Evolutionary conservation across 2,113 vertebrate species (phyloP).

Genomic region (Dryoscopus gambensis): DNA sequence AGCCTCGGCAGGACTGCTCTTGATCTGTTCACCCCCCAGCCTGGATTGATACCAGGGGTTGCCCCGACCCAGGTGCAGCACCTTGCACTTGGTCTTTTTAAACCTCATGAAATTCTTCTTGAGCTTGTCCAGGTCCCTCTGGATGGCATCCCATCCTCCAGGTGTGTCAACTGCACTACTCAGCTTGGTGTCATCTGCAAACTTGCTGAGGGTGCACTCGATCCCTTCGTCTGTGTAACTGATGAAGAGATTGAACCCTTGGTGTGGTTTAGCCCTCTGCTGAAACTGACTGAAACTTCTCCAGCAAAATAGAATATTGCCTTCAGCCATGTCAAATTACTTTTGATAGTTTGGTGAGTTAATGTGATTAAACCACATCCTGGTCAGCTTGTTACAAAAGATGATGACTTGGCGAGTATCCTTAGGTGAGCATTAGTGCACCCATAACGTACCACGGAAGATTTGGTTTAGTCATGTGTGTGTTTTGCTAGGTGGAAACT

Average conservation of each 20-base stretch:
- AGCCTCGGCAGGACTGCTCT: not conserved
- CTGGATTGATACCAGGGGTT: rapidly evolving
- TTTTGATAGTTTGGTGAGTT: not conserved
- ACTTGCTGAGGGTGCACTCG: not conserved
- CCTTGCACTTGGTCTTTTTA: not conserved
- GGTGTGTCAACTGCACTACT: not conserved
- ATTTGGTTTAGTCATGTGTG: not conserved
- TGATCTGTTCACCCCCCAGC: not conserved
- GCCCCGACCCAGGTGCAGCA: not conserved
- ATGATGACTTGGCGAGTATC: not conserved
- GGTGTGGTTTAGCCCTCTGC: not conserved
- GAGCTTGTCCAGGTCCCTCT: not conserved
- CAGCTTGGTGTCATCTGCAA: not conserved
- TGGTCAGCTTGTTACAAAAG: not conserved
- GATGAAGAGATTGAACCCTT: not conserved
- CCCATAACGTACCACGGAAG: not conserved
- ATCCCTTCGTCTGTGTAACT: not conserved
- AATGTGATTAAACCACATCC: constrained; percentile 21
- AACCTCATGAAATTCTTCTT: not conserved
- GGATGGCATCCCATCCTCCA: not conserved
- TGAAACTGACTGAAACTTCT: not conserved
- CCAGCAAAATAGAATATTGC: not conserved
- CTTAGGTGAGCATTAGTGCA: not conserved
- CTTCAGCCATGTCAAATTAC: not conserved
- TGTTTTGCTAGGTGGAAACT: not conserved